Conservation (phyloP, 1,140 invertebrate genomes). For the Araneus ventricosus region DNA sequence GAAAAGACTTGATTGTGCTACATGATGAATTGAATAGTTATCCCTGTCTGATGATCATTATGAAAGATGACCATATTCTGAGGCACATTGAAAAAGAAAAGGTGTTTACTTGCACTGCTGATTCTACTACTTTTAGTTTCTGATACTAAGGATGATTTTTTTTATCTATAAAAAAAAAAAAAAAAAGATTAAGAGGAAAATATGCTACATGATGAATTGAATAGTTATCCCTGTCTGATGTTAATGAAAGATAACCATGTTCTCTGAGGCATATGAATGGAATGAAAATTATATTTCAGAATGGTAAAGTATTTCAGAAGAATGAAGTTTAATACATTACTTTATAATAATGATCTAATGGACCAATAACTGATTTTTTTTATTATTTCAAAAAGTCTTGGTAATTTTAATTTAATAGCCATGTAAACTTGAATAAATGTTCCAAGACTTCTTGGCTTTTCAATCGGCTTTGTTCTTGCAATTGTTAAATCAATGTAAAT, state of each 20-base stretch:
- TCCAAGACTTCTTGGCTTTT: background rate
- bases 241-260: background rate
- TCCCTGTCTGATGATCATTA: background rate
- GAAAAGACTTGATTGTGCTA: background rate
- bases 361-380: too few species aligned
- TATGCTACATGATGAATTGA: background rate
- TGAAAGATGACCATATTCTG: background rate
- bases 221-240: constrained; percentile 5
- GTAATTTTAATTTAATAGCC: too few species aligned
- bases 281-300: background rate
- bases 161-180: too few species aligned
- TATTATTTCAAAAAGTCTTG: background rate
- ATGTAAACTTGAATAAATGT: background rate
- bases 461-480: background rate
- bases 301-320: background rate
- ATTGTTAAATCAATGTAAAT: too few species aligned
- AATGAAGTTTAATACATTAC: too few species aligned
- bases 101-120: too few species aligned
- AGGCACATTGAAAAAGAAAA: background rate
- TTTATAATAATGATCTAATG: too few species aligned
- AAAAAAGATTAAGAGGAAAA: too few species aligned
- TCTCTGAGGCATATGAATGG: background rate
- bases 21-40: background rate
- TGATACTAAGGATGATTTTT: too few species aligned
- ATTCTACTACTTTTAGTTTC: too few species aligned